Base-by-base conservation (phyloP, 2,888 invertebrate genomes). In the Masnerella sp. region DNA sequence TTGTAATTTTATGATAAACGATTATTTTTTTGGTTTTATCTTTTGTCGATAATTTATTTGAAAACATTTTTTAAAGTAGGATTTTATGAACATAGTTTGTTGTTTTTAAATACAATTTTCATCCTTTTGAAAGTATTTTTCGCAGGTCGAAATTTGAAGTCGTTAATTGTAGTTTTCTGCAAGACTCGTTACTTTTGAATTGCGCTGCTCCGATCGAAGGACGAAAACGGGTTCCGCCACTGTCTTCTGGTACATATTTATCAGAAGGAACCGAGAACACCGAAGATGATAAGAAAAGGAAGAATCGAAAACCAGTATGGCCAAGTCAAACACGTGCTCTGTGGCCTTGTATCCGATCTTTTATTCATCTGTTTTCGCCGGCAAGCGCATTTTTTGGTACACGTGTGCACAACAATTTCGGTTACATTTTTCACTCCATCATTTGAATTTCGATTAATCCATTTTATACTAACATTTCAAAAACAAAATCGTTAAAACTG, bases 221-320 rank as follows among this genome's bases (percentile, higher is more conserved):
- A 54, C 54, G 22, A 32, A 52, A 69, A 68, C 69, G 34, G 17
- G 69, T 61, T 69, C 54, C 61, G 45, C 47, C 45, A 61, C 18
- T 22, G 22, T 61, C 25, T 58, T 68, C 5, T 17, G 69, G 56
- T 62, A 56, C 54, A 56, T 62, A 69, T 69, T 69, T 49, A 69
- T 62, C 62, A 40, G 32, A 12, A 69, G 47, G 34, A 54, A 62
- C 61, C 34, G 28, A 69, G 47, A 56, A 56, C 40, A 54, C 11
- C 17, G n/a, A 28, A 47, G 62, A 62, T 69, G 56, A 69, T 54
- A 61, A 69, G 54, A 61, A 69, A 61, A 54, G 40, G 32, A 61
- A 61, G 54, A 69, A 54, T 54, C 61, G 36, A 54, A 61, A 69
- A 61, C 61, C 54, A 38, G 61, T 69, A 69, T 69, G 32, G 52